Percentiles rank a stretch among this genome's conserved stretches.
phyloP scores from a whole-genome alignment of 2,888 invertebrate species.

The Leucania comma region DNA sequence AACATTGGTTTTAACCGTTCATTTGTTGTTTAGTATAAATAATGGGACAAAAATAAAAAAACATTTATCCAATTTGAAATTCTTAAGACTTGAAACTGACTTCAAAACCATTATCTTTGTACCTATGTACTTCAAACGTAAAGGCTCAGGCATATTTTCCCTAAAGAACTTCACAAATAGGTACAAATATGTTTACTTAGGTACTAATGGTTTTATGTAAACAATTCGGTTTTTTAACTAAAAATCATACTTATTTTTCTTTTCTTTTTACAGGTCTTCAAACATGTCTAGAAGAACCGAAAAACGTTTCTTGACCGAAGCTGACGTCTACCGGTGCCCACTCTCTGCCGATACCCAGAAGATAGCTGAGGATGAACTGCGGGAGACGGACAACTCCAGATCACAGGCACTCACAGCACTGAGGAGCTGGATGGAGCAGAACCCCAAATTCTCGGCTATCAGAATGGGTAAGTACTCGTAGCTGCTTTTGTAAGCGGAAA shows the following conservation, averaged over 20 bases:
- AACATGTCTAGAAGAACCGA: slow-evolving; percentile 82
- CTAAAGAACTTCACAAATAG: too few relatives aligned
- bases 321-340: slow-evolving; percentile 92
- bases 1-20: too few relatives aligned
- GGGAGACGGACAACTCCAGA: slow-evolving; percentile 92
- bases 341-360: slow-evolving; percentile 91
- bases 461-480: slow-evolving; percentile 93
- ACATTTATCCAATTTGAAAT: too few relatives aligned
- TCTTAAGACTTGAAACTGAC: too few relatives aligned
- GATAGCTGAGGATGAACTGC: slow-evolving; percentile 92
- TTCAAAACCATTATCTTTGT: too few relatives aligned
- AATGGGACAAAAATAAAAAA: too few relatives aligned
- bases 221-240: not conserved
- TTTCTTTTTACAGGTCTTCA: slow-evolving; percentile 41
- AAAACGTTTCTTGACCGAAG: slow-evolving; percentile 90
- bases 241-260: not conserved
- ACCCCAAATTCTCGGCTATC: slow-evolving; percentile 92
- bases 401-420: slow-evolving; percentile 92
- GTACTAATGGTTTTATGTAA: slow-evolving; percentile 22
- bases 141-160: too few relatives aligned
- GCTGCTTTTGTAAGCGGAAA: not conserved
- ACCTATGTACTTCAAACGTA: too few relatives aligned
- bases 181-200: too few relatives aligned
- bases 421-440: slow-evolving; percentile 93
- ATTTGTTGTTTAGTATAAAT: too few relatives aligned